A percentile compares a stretch with the other conserved stretches of the same genome.
These are phyloP conservation scores for Drosophila melanosoma DNA, from an alignment of 2,888 invertebrate species.

Conservation along the genomic window DNA sequence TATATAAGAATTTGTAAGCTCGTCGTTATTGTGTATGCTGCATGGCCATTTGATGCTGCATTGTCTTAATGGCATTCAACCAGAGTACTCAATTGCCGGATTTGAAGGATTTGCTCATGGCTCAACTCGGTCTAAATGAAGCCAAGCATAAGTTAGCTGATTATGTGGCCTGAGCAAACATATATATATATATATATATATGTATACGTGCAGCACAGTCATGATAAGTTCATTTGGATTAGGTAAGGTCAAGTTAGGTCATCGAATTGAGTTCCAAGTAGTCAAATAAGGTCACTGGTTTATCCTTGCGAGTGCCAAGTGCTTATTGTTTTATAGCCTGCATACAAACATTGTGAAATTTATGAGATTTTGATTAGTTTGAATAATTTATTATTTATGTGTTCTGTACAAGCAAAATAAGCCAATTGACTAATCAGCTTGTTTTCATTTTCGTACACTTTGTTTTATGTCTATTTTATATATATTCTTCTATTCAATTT, in stretches of 20 bases:
- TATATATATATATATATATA: background rate
- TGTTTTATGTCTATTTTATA: background rate
- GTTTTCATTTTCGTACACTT: background rate
- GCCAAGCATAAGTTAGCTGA: slow-evolving; percentile 33
- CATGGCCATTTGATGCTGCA: slow-evolving; percentile 65
- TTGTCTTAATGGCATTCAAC: slow-evolving; percentile 68
- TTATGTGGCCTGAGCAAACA: slow-evolving; percentile 32
- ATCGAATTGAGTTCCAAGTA: background rate
- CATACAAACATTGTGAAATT: background rate
- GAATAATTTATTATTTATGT: background rate
- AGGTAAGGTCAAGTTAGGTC: background rate
- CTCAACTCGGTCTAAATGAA: slow-evolving; percentile 28
- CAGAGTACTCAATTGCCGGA: slow-evolving; percentile 57
- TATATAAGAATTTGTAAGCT: slow-evolving; percentile 16
- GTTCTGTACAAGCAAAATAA: background rate
- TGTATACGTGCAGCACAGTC: background rate
- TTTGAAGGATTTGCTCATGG: slow-evolving; percentile 45
- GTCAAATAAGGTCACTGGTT: background rate
- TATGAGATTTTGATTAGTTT: background rate
- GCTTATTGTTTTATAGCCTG: background rate
- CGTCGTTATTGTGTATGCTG: slow-evolving; percentile 37
- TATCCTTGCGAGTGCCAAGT: background rate
- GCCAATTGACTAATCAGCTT: background rate
- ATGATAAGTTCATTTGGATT: slow-evolving; percentile 8
- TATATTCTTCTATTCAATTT: background rate